Conservation (phyloP, 2,113 vertebrate genomes). For the Podarcis cretensis region DNA sequence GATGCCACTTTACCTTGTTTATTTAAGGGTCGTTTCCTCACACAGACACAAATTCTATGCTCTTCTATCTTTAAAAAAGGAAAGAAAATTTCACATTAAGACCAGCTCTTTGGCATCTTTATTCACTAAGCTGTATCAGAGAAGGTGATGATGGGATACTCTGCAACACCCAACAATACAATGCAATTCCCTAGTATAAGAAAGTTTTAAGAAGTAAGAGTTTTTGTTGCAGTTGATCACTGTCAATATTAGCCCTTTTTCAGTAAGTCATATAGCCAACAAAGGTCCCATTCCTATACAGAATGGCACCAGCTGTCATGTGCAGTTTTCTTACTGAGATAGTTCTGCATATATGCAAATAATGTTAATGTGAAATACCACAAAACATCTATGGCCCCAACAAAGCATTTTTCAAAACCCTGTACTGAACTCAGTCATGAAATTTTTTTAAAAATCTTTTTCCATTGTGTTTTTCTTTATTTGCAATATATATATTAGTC, state of each 20-base stretch:
- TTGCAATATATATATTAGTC: no score
- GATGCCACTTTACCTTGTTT: conserved; percentile 81
- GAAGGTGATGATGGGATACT: not conserved
- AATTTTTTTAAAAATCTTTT: not conserved
- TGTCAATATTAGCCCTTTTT: not conserved
- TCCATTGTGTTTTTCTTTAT: no score
- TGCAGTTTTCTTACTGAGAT: not conserved
- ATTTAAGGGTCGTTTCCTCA: conserved; percentile 94
- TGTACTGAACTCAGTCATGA: no score
- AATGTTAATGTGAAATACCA: not conserved
- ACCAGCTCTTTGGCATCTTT: not conserved
- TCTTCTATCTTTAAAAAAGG: conserved; percentile 81
- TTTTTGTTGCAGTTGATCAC: not conserved
- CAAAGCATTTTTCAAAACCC: not conserved
- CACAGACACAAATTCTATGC: conserved; percentile 92
- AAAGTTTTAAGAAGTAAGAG: not conserved
- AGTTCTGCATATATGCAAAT: not conserved
- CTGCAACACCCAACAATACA: not conserved
- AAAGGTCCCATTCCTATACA: not conserved
- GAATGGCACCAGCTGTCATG: not conserved
- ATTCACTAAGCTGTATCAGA: not conserved
- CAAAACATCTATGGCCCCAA: not conserved
- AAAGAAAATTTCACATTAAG: conserved; percentile 15
- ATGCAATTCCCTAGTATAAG: not conserved
- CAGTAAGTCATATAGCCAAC: not conserved